Conservation (phyloP, 2,797 vertebrate genomes). For the Manis crassicaudata region DNA sequence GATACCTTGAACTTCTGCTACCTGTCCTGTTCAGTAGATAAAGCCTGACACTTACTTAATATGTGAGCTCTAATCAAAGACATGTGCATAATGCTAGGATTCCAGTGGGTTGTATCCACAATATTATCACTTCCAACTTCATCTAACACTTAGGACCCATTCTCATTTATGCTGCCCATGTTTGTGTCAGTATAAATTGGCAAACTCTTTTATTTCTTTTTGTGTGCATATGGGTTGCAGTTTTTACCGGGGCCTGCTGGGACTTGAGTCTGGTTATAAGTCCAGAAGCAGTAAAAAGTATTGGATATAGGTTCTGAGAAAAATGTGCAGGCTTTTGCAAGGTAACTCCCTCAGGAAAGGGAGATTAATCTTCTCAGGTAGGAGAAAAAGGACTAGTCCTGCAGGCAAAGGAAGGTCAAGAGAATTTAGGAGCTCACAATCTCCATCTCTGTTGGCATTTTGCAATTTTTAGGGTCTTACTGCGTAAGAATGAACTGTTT, state of each 20-base stretch:
- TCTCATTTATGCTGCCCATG: background rate
- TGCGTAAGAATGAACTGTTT: background rate
- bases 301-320: background rate
- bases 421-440: background rate
- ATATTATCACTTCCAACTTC: background rate
- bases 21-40: background rate
- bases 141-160: background rate
- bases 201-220: background rate
- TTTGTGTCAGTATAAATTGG: background rate
- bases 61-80: background rate
- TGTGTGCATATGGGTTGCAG: background rate
- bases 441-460: background rate
- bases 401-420: background rate
- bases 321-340: background rate
- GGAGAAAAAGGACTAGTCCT: background rate
- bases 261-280: background rate
- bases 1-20: background rate
- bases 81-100: background rate
- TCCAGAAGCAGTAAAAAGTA: background rate
- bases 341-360: background rate
- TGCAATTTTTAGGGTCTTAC: background rate
- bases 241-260: background rate
- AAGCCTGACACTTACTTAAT: background rate
- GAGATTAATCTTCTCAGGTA: background rate
- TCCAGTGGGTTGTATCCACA: background rate